A percentile compares a stretch with the other conserved stretches of the same genome.
Conservation (phyloP, 2,888 invertebrate species). For the Sphaerophoria taeniata region DNA sequence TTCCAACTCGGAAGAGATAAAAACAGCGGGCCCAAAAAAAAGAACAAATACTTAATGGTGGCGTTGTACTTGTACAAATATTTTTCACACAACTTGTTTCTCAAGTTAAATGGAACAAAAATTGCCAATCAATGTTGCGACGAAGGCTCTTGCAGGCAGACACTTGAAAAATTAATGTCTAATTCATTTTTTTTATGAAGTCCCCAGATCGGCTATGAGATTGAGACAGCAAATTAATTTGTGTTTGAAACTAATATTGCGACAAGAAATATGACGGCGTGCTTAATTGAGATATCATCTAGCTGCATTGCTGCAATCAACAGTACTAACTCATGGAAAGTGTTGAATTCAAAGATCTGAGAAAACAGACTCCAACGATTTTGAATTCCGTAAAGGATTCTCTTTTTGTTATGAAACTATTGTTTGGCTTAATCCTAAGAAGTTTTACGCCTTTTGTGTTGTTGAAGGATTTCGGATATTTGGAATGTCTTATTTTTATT, state of each 20-base stretch:
- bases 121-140: conserved; percentile 46
- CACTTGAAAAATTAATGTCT: conserved; percentile 52
- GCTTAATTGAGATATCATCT: conserved; percentile 3
- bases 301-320: no score
- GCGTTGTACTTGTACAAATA: conserved; percentile 28
- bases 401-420: no score
- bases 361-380: conserved; percentile 15
- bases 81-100: conserved; percentile 32
- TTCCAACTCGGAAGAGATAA: not conserved
- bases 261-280: conserved; percentile 38
- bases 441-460: conserved; percentile 26
- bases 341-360: no score
- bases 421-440: conserved; percentile 42
- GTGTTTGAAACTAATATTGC: conserved; percentile 32
- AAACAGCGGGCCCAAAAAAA: not conserved
- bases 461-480: not conserved
- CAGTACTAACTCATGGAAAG: not conserved
- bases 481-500: conserved; percentile 32
- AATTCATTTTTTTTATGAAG: not conserved
- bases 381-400: conserved; percentile 9
- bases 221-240: conserved; percentile 20
- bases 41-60: not conserved
- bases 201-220: not conserved
- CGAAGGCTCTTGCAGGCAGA: not conserved
- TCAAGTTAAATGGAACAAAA: conserved; percentile 10